phyloP scores from a whole-genome alignment of 2,888 invertebrate genomes.

The Panopea generosa region DNA sequence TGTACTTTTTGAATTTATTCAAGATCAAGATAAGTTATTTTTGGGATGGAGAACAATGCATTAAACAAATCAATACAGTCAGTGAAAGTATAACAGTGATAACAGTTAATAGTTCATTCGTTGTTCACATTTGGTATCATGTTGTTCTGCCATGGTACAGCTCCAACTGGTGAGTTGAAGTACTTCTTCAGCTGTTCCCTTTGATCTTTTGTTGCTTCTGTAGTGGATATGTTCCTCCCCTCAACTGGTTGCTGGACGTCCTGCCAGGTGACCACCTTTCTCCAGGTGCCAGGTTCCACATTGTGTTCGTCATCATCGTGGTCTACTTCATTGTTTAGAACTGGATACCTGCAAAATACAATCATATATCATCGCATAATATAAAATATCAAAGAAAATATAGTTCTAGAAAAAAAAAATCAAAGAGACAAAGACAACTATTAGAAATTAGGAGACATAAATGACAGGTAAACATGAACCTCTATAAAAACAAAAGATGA shows the following conservation, averaged over 20 bases:
- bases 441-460: neutral
- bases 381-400: conserved; percentile 1
- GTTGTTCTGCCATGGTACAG: conserved; percentile 32
- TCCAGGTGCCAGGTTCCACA: conserved; percentile 39
- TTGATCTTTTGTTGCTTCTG: conserved; percentile 23
- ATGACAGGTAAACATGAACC: no score
- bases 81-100: conserved; percentile 1
- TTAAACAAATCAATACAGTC: no score
- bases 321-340: conserved; percentile 34
- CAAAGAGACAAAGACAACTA: conserved; percentile 6
- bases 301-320: conserved; percentile 41
- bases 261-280: conserved; percentile 26
- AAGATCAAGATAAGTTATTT: no score
- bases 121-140: conserved; percentile 28
- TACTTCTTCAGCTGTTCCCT: no score
- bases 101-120: neutral
- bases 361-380: conserved; percentile 7
- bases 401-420: neutral
- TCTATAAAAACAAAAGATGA: no score
- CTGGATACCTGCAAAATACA: conserved; percentile 23
- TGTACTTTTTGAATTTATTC: no score
- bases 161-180: conserved; percentile 29
- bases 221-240: conserved; percentile 26
- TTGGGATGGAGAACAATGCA: no score
- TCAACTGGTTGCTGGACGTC: conserved; percentile 31